A percentile compares a stretch with the other conserved stretches of the same genome.
These are phyloP conservation scores for Corythoichthys haematopterus DNA, from an alignment of 2,113 vertebrate species.

Conservation along the genomic window DNA sequence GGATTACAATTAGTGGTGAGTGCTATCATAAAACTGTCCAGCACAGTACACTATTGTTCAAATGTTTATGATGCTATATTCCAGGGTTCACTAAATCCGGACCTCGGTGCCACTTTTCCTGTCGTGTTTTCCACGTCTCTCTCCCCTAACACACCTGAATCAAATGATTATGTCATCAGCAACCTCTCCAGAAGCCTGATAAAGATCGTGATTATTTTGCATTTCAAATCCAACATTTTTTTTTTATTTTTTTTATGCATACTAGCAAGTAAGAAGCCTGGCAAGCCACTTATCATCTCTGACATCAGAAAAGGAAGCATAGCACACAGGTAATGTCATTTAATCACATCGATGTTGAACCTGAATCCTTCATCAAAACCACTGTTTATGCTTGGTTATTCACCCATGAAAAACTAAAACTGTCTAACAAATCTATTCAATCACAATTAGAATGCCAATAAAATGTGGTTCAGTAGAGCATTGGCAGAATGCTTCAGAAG, in stretches of 20 bases:
- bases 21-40: conserved; percentile 34
- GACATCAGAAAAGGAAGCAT: conserved; percentile 95
- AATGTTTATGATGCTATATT: neutral
- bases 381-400: conserved; percentile 13
- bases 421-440: conserved; percentile 20
- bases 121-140: too few species aligned
- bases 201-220: too few species aligned
- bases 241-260: conserved; percentile 8
- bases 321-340: conserved; percentile 84
- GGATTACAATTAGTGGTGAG: conserved; percentile 97
- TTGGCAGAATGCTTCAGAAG: conserved; percentile 33
- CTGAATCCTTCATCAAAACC: neutral
- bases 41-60: conserved; percentile 50
- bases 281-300: conserved; percentile 92
- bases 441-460: conserved; percentile 54
- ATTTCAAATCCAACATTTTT: neutral
- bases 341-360: neutral
- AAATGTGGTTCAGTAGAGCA: conserved; percentile 56
- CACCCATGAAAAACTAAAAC: conserved; percentile 18
- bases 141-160: too few species aligned
- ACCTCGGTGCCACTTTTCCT: too few species aligned
- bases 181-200: too few species aligned
- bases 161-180: too few species aligned
- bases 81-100: too few species aligned
- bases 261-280: conserved; percentile 86